Percentiles rank a stretch among this genome's conserved stretches.
These are phyloP conservation scores for Plutella xylostella DNA, from an alignment of 2,888 invertebrate species.

Conservation along the genomic window DNA sequence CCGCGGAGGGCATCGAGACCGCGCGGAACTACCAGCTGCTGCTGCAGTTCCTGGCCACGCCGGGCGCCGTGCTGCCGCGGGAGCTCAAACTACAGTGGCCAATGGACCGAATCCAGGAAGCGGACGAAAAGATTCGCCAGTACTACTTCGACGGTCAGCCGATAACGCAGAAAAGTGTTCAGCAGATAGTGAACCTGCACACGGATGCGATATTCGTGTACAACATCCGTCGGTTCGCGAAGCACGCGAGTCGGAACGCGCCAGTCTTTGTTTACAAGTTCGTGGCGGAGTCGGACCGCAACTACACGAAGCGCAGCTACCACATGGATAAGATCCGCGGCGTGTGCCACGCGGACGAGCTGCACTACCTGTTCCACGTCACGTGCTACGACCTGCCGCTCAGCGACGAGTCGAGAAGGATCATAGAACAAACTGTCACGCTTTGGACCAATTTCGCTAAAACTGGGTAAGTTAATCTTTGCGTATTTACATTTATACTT, in stretches of 20 bases:
- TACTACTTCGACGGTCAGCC: conserved; percentile 39
- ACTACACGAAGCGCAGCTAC: conserved; percentile 43
- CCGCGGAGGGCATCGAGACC: conserved; percentile 57
- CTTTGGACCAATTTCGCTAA: conserved; percentile 52
- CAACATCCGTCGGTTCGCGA: conserved; percentile 45
- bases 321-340: conserved; percentile 42
- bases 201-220: conserved; percentile 45
- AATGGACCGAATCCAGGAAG: conserved; percentile 26
- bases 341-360: conserved; percentile 55
- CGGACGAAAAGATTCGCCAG: conserved; percentile 40
- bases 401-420: conserved; percentile 34
- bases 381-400: conserved; percentile 44
- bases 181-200: conserved; percentile 38
- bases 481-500: too few relatives aligned
- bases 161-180: conserved; percentile 31
- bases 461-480: conserved; percentile 40
- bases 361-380: conserved; percentile 47
- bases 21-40: conserved; percentile 34
- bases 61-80: conserved; percentile 47
- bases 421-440: conserved; percentile 35
- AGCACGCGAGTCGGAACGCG: conserved; percentile 27
- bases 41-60: conserved; percentile 25
- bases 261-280: conserved; percentile 51
- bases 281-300: conserved; percentile 47
- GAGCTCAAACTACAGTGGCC: conserved; percentile 45